These are phyloP conservation scores for Anneissia japonica DNA, from an alignment of 35 echinoderm and acorn worm species.

Conservation along the genomic window DNA sequence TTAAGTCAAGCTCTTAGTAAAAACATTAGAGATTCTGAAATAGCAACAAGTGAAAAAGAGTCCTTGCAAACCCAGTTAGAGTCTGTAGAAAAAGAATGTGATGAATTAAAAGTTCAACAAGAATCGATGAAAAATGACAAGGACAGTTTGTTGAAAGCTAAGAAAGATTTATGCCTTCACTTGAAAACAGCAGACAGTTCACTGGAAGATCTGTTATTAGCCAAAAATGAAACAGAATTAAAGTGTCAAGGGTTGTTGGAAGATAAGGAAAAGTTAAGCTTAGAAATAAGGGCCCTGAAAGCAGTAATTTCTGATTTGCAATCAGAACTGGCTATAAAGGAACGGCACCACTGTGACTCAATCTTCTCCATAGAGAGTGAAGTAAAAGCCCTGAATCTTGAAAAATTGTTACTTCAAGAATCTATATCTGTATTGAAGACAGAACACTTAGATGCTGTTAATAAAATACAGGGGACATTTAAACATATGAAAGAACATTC, in stretches of 20 bases:
- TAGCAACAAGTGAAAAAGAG: constrained; percentile 14
- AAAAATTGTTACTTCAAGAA: not conserved
- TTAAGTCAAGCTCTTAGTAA: not conserved
- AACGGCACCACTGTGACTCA: not conserved
- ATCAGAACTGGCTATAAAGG: not conserved
- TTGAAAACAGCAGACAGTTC: not conserved
- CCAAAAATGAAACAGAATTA: constrained; percentile 10
- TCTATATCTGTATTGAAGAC: not conserved
- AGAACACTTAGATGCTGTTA: not conserved
- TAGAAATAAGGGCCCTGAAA: constrained; percentile 8
- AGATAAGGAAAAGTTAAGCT: not conserved
- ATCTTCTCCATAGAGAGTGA: not conserved
- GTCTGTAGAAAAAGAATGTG: not conserved
- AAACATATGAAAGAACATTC: not conserved
- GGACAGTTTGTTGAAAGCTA: not conserved
- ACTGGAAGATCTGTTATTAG: not conserved
- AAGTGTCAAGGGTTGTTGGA: not conserved
- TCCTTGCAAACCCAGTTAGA: not conserved
- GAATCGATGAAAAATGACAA: not conserved
- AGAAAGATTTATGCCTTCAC: not conserved
- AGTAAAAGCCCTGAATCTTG: not conserved
- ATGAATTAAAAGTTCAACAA: constrained; percentile 28
- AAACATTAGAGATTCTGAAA: constrained; percentile 2
- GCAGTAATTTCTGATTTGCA: not conserved
- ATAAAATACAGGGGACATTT: not conserved